A percentile compares a stretch with the other conserved stretches of the same genome.
These are phyloP conservation scores for Climacteris rufus DNA, from an alignment of 2,113 vertebrate species.

Conservation along the genomic window DNA sequence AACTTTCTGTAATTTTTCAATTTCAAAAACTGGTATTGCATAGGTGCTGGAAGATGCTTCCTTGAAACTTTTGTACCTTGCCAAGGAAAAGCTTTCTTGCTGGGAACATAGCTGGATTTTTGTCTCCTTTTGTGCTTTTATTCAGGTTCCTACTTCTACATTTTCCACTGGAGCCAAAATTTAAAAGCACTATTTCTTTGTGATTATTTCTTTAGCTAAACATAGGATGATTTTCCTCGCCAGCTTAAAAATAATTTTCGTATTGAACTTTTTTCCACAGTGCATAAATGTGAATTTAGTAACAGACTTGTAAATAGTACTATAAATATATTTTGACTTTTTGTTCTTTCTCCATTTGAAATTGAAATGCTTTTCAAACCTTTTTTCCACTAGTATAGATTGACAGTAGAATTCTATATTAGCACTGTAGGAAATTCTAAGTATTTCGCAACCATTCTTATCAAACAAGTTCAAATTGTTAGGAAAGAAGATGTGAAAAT, in stretches of 20 bases:
- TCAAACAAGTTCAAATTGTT: not conserved
- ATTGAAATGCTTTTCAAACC: not conserved
- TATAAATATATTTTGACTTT: not conserved
- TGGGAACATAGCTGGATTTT: not conserved
- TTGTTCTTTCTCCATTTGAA: not conserved
- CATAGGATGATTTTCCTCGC: not conserved
- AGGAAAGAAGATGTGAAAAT: not conserved
- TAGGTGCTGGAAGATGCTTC: not conserved
- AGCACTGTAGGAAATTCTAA: not conserved
- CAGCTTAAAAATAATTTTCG: not conserved
- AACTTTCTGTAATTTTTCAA: not conserved
- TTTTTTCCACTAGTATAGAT: not conserved
- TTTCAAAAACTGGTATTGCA: not conserved
- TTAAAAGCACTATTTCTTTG: not conserved
- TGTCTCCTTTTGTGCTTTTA: not conserved
- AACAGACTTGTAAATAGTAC: slow-evolving; percentile 4
- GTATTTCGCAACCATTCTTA: not conserved
- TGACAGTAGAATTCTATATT: not conserved
- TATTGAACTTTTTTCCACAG: not conserved
- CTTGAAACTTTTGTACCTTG: not conserved
- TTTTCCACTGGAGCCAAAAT: not conserved
- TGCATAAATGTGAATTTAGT: not conserved
- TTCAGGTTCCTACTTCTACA: not conserved
- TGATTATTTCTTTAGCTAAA: not conserved
- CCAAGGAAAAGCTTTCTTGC: not conserved